phyloP scores from a whole-genome alignment of 2,113 vertebrate genomes.

The Tetraodon nigroviridis region DNA sequence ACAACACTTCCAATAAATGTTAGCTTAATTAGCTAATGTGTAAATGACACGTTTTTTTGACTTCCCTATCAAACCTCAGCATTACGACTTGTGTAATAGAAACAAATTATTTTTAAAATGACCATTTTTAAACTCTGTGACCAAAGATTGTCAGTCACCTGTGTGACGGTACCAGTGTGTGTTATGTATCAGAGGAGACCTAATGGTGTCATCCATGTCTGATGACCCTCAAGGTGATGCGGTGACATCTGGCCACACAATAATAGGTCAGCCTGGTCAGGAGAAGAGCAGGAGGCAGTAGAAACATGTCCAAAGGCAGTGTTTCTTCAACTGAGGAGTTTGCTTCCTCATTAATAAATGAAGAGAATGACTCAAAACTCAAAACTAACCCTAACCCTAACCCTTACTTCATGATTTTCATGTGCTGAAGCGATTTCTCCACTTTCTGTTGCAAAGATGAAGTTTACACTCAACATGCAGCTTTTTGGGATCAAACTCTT shows the following conservation, averaged over 20 bases:
- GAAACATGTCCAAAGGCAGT: neutral
- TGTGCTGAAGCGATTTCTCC: neutral
- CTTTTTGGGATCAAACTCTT: constrained; percentile 43
- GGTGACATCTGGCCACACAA: neutral
- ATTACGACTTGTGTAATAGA: too few species aligned
- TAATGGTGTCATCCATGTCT: neutral
- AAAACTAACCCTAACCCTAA: too few species aligned
- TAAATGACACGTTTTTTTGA: neutral
- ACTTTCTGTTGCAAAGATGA: neutral
- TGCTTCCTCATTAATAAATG: constrained; percentile 2
- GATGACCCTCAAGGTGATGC: neutral
- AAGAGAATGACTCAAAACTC: neutral
- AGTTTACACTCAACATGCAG: constrained; percentile 8
- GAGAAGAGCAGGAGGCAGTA: neutral
- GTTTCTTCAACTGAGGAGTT: constrained; percentile 16
- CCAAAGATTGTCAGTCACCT: too few species aligned
- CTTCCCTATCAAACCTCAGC: too few species aligned
- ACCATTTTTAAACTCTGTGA: too few species aligned
- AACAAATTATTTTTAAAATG: too few species aligned
- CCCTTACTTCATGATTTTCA: neutral
- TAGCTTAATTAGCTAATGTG: neutral
- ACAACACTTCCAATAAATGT: neutral
- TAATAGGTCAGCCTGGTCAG: constrained; percentile 3
- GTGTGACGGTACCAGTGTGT: too few species aligned
- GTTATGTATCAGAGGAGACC: too few species aligned